Percentiles rank a stretch among this genome's conserved stretches.
phyloP scores from a whole-genome alignment of 2,797 vertebrate genomes.

The Babyrousa celebensis region DNA sequence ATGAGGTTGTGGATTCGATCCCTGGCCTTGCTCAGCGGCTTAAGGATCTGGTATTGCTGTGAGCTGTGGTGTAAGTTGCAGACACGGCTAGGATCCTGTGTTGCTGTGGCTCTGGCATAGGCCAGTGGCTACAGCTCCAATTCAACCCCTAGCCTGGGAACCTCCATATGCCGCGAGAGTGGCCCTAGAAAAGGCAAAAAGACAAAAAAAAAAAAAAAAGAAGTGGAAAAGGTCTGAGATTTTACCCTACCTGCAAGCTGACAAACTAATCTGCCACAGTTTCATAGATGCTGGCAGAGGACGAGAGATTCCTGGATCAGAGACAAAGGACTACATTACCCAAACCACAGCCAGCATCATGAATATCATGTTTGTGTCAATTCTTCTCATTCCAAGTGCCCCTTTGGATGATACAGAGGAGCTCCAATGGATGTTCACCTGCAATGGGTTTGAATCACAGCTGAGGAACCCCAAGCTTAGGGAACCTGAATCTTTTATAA shows the following conservation, averaged over 20 bases:
- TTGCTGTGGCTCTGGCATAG: no score
- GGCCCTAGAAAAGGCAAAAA: no score
- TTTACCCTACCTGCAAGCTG: slow-evolving; percentile 28
- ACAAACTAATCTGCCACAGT: slow-evolving; percentile 30
- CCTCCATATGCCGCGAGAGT: no score
- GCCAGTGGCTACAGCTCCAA: no score
- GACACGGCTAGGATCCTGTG: no score
- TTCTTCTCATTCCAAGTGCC: not conserved
- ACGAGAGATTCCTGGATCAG: not conserved
- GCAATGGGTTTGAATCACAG: not conserved
- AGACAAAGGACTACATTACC: slow-evolving; percentile 35
- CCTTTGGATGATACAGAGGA: not conserved
- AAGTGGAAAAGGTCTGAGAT: slow-evolving; percentile 34
- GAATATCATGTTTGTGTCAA: not conserved
- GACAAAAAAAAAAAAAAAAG: not conserved
- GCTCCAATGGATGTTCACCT: not conserved
- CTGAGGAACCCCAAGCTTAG: slow-evolving; percentile 5
- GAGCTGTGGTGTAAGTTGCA: no score
- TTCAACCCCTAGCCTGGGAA: no score
- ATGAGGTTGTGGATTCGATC: no score
- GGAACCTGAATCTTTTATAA: slow-evolving; percentile 56
- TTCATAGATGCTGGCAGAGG: slow-evolving; percentile 45
- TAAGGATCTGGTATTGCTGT: no score
- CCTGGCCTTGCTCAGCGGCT: no score
- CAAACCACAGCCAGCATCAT: not conserved